Base-by-base conservation (phyloP, 2,113 vertebrate genomes). In the Phalacrocorax brasilianus region DNA sequence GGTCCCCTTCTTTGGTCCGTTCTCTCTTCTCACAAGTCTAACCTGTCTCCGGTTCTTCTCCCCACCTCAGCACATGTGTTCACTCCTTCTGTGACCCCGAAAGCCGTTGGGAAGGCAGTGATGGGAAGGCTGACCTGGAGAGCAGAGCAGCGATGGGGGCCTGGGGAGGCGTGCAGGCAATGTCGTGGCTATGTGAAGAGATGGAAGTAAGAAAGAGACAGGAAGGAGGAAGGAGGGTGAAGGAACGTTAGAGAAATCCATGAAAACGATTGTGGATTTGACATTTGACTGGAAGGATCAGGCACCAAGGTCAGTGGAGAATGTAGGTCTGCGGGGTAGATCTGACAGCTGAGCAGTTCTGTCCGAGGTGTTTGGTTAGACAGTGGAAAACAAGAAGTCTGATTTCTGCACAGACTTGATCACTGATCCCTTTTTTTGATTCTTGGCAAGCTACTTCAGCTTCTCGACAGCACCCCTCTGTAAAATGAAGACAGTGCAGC, bases 361-460 rank as follows among this genome's bases (percentile, higher is more conserved):
- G 1, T 32, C 13, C 1, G 30, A 70, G 79, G 24, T 80, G 55
- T 45, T 66, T 42, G 42, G 19, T 65, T 35, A 3, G 5, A 44
- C 49, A 52, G 52, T 55, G 22, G 50, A 53, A 81, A 80, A 73
- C 14, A 81, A 47, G 4, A 68, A 33, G 16, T 38, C n/a, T 84
- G 76, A 86, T 38, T 88, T 86, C 67, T 96, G 85, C 71, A 35
- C 23, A 33, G 47, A 33, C 59, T 90, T 90, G 58, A 30, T 93
- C 85, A 58, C 42, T 9, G 2, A 70, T 62, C 50, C 58, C 38
- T 19, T 85, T 58, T 85, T 85, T 67, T 66, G 19, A 24, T 53
- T 55, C 72, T 93, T 95, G 81, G 84, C 47, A 87, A 85, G 58
- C 52, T 75, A 8, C 66, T 68, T 52, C 87, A 77, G 35, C 75